These are phyloP conservation scores for Columba livia DNA, from an alignment of 2,113 vertebrate genomes.

Conservation along the genomic window DNA sequence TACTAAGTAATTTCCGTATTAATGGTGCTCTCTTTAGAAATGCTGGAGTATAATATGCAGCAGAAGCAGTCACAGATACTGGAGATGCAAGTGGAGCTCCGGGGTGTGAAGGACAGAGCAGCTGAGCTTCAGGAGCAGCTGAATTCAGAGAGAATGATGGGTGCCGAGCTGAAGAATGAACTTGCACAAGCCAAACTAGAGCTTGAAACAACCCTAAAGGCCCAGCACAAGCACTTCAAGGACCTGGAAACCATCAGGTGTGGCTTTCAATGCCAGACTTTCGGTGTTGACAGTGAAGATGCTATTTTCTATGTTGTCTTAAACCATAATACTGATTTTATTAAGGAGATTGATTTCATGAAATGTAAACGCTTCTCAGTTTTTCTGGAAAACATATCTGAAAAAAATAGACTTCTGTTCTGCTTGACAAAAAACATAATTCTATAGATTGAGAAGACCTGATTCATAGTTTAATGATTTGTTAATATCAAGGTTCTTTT, in stretches of 20 bases:
- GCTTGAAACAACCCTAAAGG: constrained; percentile 86
- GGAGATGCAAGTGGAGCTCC: constrained; percentile 78
- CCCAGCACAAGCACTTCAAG: constrained; percentile 90
- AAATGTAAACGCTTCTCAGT: neutral
- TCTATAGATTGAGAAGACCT: neutral
- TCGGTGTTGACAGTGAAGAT: neutral
- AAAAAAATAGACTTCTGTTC: neutral
- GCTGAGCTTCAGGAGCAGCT: constrained; percentile 76
- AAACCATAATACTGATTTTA: neutral
- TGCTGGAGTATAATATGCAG: constrained; percentile 66
- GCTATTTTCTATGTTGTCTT: neutral
- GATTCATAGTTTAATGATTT: neutral
- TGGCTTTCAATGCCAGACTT: neutral
- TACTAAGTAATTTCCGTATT: neutral
- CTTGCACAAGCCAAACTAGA: constrained; percentile 90
- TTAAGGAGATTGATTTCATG: neutral
- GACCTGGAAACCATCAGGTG: constrained; percentile 92
- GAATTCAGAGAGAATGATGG: constrained; percentile 74
- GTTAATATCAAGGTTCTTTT: neutral
- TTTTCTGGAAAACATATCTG: neutral
- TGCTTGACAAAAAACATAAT: neutral
- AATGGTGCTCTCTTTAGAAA: constrained; percentile 49
- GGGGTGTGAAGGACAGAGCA: constrained; percentile 60
- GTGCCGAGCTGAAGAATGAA: constrained; percentile 84
- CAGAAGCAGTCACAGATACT: constrained; percentile 75